Evolutionary conservation across 2,797 vertebrate species (phyloP), one percentile per base, ranked within the genome.

Genomic region (Danio tinwini): DNA sequence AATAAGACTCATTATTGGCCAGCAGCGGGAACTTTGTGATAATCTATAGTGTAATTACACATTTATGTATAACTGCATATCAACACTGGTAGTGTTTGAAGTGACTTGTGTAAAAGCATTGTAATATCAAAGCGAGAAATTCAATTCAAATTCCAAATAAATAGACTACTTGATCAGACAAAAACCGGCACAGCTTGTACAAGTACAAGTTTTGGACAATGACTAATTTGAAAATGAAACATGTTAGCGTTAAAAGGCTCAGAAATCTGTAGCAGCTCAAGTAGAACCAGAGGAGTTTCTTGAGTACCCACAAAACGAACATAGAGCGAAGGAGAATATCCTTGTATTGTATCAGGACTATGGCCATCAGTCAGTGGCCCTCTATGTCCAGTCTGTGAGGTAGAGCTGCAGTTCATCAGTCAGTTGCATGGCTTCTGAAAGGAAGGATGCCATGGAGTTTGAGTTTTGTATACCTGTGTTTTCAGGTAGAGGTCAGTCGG

Each of bases 81-180:
- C 17, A 76, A 65, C 62, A 65, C 17, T 47, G 74, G 47, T 45
- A 49, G 55, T 49, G 11, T 6, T 39, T 70, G 52, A 29, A 29
- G 29, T 29, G 29, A 29, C 29, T 29, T 29, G 29, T 29, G 29
- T 19, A 62, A 49, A 47, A 59, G 9, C 1, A 1, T n/a, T 8
- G 9, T n/a, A 44, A 11, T n/a, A 55, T 56, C 17, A 74, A 47
- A 37, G 19, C 14, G 56, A 37, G 9, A 53, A 40, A n/a, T 40
- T 58, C 5, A 42, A 58, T 71, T 85, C 37, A 87, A 69, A 65
- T 71, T 74, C 80, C 86, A 86, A 93, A 93, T 92, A 93, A 93
- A 92, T 93, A 89, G 87, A 88, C 86, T 83, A 70, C 49, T 58
- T 89, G 82, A 61, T 40, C 74, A 17, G 63, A 73, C 73, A 87